Evolutionary conservation across 92 coral and sea anemone genomes (phyloP).

Genomic region (Epizoanthus scotinus): DNA sequence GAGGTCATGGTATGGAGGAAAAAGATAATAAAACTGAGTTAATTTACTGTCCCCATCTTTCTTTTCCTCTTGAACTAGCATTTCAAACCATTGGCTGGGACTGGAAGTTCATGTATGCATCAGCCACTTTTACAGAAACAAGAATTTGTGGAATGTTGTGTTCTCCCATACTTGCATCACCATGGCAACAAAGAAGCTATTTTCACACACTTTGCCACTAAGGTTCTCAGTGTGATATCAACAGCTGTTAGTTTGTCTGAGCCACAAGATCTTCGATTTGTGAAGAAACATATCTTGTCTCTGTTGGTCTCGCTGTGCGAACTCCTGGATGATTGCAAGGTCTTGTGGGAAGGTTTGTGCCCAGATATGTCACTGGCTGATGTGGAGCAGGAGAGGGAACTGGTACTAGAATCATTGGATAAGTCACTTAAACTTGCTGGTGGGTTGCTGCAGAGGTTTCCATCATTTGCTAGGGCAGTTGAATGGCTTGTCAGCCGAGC

Average conservation of each 20-base stretch:
- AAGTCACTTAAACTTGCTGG: conserved; percentile 38
- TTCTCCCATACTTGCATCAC: conserved; percentile 62
- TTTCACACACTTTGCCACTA: conserved; percentile 44
- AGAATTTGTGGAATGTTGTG: conserved; percentile 41
- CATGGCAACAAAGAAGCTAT: conserved; percentile 41
- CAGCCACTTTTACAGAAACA: conserved; percentile 38
- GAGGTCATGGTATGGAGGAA: too few relatives aligned
- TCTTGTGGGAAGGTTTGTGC: conserved; percentile 62
- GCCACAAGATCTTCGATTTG: conserved; percentile 9
- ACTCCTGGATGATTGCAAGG: conserved; percentile 59
- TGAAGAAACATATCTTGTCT: conserved; percentile 54
- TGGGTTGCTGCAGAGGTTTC: conserved; percentile 38
- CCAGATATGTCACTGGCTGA: conserved; percentile 60
- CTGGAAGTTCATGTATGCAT: conserved; percentile 1
- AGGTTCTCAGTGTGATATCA: conserved; percentile 51
- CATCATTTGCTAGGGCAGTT: conserved; percentile 56
- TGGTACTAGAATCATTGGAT: conserved; percentile 55
- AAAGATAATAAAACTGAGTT: too few relatives aligned
- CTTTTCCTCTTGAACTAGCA: conserved; percentile 20
- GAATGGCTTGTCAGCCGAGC: conserved; percentile 67
- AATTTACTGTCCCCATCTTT: background rate
- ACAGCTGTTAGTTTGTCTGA: conserved; percentile 20
- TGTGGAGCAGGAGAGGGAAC: conserved; percentile 47
- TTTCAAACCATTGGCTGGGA: conserved; percentile 8
- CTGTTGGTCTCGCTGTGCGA: conserved; percentile 65